phyloP scores from a whole-genome alignment of 2,888 invertebrate species.

The Cephus spinipes region DNA sequence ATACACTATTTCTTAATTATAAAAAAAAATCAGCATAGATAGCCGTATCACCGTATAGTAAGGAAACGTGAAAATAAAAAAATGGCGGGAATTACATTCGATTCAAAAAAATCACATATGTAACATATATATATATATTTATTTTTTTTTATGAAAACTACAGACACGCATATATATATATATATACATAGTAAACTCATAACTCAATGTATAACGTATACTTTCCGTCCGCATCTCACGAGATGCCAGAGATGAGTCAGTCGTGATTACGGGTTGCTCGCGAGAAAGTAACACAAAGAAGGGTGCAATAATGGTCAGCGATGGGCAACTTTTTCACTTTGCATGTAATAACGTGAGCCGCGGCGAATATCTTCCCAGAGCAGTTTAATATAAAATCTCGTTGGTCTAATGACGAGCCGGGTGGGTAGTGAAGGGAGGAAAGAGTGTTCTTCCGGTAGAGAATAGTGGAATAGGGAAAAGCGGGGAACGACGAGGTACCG shows the following conservation, averaged over 20 bases:
- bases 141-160: no score
- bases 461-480: neutral
- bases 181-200: neutral
- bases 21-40: no score
- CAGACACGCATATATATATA: no score
- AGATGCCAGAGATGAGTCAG: neutral
- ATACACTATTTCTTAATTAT: no score
- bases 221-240: neutral
- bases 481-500: constrained; percentile 13
- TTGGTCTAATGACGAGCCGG: constrained; percentile 32
- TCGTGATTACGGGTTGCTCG: constrained; percentile 1
- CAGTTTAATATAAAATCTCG: constrained; percentile 37
- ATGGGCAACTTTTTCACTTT: constrained; percentile 46
- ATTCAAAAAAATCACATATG: no score
- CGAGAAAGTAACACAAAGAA: constrained; percentile 1
- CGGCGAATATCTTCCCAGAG: constrained; percentile 12
- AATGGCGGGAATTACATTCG: no score
- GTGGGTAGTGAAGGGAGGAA: neutral
- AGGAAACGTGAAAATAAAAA: no score
- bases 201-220: neutral
- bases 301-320: constrained; percentile 38
- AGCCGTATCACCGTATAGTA: no score
- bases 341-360: constrained; percentile 26
- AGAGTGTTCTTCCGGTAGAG: neutral
- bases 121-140: no score